Conservation (phyloP, 2,113 vertebrate species). For the Tragulus kanchil region DNA sequence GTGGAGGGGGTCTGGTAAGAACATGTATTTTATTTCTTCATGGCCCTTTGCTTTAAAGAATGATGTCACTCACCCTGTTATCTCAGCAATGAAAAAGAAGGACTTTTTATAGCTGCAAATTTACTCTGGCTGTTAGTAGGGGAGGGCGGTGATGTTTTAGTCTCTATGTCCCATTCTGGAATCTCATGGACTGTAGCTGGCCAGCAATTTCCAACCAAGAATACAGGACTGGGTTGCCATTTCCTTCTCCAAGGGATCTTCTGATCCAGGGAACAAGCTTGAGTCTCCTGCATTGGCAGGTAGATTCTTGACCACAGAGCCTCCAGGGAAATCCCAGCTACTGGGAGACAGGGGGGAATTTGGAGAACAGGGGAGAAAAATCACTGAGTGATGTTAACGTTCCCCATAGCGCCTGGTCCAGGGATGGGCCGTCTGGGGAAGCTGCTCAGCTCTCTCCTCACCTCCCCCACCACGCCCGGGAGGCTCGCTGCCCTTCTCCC, state of each 20-base stretch:
- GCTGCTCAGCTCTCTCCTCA: neutral
- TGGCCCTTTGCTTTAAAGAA: slow-evolving; percentile 83
- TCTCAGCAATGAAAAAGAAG: slow-evolving; percentile 57
- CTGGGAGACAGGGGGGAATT: neutral
- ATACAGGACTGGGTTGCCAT: neutral
- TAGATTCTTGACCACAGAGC: neutral
- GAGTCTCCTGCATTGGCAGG: neutral
- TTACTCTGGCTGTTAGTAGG: neutral
- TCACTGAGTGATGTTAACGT: neutral
- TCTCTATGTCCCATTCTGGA: neutral
- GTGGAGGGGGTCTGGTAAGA: slow-evolving; percentile 25
- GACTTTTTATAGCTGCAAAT: neutral
- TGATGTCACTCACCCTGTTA: slow-evolving; percentile 81
- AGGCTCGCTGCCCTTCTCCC: neutral
- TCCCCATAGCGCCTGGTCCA: neutral
- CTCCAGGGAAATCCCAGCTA: neutral
- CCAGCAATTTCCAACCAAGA: neutral
- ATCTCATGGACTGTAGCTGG: neutral
- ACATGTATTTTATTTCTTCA: slow-evolving; percentile 82
- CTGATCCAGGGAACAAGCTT: neutral
- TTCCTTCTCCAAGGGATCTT: neutral
- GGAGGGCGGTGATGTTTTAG: neutral
- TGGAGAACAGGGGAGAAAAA: neutral
- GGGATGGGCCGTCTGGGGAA: neutral
- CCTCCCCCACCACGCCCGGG: neutral